A percentile compares a stretch with the other conserved stretches of the same genome.
phyloP scores from a whole-genome alignment of 2,888 invertebrate genomes.

The Sclerodermus sp. region DNA sequence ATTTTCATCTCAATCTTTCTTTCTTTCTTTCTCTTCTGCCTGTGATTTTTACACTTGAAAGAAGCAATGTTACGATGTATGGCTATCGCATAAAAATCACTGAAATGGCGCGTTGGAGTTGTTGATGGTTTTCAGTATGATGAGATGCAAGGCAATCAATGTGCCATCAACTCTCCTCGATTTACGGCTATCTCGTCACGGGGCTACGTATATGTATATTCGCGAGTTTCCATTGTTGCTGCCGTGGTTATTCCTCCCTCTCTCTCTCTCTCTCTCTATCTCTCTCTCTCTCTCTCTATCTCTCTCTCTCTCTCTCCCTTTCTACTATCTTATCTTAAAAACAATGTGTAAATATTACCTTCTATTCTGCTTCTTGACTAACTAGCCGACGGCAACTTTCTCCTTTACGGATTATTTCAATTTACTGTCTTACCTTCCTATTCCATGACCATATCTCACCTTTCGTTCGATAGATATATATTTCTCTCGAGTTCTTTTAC shows the following conservation, averaged over 20 bases:
- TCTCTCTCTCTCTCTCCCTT: constrained; percentile 14
- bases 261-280: too few species aligned
- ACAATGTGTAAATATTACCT: too few species aligned
- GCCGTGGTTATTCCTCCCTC: constrained; percentile 2
- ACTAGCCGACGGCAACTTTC: constrained; percentile 33
- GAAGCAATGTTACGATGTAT: too few species aligned
- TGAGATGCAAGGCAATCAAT: constrained; percentile 55
- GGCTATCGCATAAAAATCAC: too few species aligned
- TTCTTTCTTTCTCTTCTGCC: too few species aligned
- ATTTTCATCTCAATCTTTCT: too few species aligned
- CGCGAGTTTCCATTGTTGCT: constrained; percentile 9
- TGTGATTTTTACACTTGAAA: too few species aligned
- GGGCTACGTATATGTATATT: constrained; percentile 28
- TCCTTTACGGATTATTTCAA: constrained; percentile 51
- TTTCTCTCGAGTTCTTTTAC: constrained; percentile 4
- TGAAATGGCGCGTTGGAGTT: neutral
- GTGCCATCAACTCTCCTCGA: constrained; percentile 54
- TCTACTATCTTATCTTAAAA: too few species aligned
- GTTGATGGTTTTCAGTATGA: constrained; percentile 17
- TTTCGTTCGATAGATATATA: constrained; percentile 19
- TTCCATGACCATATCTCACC: constrained; percentile 18
- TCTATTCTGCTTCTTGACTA: constrained; percentile 17
- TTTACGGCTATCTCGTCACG: constrained; percentile 53
- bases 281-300: constrained; percentile 21
- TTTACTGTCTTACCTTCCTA: constrained; percentile 38